Evolutionary conservation across 2,888 invertebrate genomes (phyloP), one percentile per base, ranked within the genome.

Genomic region (Anthrax anthrax): DNA sequence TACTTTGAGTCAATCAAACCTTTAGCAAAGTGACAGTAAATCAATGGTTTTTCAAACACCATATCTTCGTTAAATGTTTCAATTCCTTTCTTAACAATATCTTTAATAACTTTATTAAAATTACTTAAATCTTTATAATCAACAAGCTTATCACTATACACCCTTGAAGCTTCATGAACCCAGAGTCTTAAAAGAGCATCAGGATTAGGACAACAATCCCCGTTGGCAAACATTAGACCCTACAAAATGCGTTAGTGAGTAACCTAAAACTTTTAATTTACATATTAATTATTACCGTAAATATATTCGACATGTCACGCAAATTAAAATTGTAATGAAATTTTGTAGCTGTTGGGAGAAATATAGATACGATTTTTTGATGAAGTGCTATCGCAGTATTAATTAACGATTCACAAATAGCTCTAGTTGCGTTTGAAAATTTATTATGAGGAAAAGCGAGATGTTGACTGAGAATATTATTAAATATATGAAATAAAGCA

Each of bases 271-370:
- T 17, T 42, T 18, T 38, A 32, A 47, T 9, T 23, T 34, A 39
- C 8, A 23, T 8, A 23, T 23, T 23, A 36, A n/a, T 2, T 8
- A 57, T 63, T 68, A 88, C 89, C 76, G 92, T 90, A 66, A 92
- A 95, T 53, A 95, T 84, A 62, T 92, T 95, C 1, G 92, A 86
- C 47, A 95, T 72, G 66, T 96, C 95, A 48, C 95, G 72, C 45
- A 95, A 70, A 64, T 94, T 96, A 68, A 94, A 96, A 49, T 85
- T 76, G 60, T 96, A 96, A 65, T 95, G 95, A 64, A 95, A 95
- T 69, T 92, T 95, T 54, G 89, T 74, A 18, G 94, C 94, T 0
- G 95, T 95, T 0, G 95, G 95, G 52, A 95, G 71, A 69, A 95
- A 95, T 0, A 76, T 76, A 3, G 77, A 62, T 0, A 80, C 69